Base-by-base conservation (phyloP, 2,113 vertebrate genomes). In the Ginglymostoma cirratum region DNA sequence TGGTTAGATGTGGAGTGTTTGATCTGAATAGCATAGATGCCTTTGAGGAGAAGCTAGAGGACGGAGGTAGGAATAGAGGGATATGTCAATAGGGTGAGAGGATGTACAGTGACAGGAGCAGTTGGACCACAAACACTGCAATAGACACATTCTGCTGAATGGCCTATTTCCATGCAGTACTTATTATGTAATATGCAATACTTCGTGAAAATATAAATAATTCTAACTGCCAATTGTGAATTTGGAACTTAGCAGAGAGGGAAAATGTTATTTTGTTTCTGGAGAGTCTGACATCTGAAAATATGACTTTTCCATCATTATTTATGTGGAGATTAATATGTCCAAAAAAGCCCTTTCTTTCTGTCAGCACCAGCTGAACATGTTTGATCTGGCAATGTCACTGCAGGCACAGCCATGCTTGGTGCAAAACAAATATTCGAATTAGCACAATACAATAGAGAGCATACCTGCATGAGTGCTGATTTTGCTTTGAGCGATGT, bases 401-500 rank as follows among this genome's bases (percentile, higher is more conserved):
- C 67, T 72, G 45, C 94, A 48, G 61, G 89, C 61, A 66, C 61
- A 93, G 89, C 65, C 65, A 65, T 67, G 61, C 34, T 66, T 21
- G 15, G 34, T 93, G 34, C 15, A 92, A n/a, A 38, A 65, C 55
- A 93, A 42, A 93, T 66, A 38, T 4, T 66, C 5, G 34, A 66
- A 23, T 67, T 34, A 93, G 12, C 38, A 52, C 94, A 72, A 90
- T 90, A 70, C 66, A 95, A 48, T 72, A 95, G 94, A 48, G 67
- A 72, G 93, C 67, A 95, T 95, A 48, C 93, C 45, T 72, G 67
- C 93, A 95, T 70, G 94, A 95, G 66, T 42, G 3, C 93, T 70
- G 93, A 69, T n/a, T 48, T 95, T 95, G 94, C 94, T 95, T 72
- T 72, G 94, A 95, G 94, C 94, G 42, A 95, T 52, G 94, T 72